A percentile compares a stretch with the other conserved stretches of the same genome.
Conservation (phyloP, 2,888 invertebrate genomes). For the Schrankia costaestrigalis region DNA sequence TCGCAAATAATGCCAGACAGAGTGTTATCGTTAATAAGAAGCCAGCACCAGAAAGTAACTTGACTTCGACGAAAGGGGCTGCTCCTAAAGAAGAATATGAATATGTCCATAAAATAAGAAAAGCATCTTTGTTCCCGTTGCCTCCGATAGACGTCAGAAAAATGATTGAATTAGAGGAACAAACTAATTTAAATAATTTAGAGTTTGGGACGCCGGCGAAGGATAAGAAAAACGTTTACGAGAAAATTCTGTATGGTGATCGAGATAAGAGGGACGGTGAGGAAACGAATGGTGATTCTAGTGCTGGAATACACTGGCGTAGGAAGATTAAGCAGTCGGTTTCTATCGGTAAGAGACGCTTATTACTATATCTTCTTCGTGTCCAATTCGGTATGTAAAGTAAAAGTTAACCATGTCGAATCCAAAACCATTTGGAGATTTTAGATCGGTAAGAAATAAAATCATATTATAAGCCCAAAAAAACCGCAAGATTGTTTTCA, state of each 20-base stretch:
- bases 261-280: constrained; percentile 43
- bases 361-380: background rate
- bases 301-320: constrained; percentile 56
- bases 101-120: constrained; percentile 72
- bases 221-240: constrained; percentile 66
- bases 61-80: constrained; percentile 25
- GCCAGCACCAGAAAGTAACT: constrained; percentile 34
- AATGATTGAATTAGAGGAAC: constrained; percentile 52
- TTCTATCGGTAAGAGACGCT: constrained; percentile 24
- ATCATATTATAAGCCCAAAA: too few species aligned
- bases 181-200: constrained; percentile 44
- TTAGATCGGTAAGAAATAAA: too few species aligned
- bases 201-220: constrained; percentile 55
- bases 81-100: constrained; percentile 49
- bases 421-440: too few species aligned
- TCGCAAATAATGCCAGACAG: constrained; percentile 69
- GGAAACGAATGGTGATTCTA: constrained; percentile 32
- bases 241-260: constrained; percentile 67
- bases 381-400: background rate
- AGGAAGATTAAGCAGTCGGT: constrained; percentile 52
- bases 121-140: constrained; percentile 55
- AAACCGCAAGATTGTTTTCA: too few species aligned
- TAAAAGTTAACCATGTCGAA: too few species aligned
- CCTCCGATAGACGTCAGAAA: constrained; percentile 69
- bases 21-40: constrained; percentile 71